Evolutionary conservation across 1,140 invertebrate species (phyloP).

Genomic region (Zophobas atratus): DNA sequence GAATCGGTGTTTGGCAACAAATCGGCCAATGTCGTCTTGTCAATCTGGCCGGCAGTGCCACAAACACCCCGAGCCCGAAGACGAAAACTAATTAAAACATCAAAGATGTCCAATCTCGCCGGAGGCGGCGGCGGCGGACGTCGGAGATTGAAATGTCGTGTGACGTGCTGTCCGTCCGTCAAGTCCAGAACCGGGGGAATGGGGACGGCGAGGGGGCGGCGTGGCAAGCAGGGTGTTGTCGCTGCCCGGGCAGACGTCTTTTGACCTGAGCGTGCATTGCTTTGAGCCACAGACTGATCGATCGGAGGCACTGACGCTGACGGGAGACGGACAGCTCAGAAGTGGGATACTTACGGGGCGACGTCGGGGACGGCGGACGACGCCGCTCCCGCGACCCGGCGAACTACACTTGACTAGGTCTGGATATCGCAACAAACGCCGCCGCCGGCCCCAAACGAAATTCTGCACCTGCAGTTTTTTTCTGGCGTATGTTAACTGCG

Average conservation of each 20-base stretch:
- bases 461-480: background rate
- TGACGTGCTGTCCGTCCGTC: slow-evolving; percentile 63
- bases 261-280: slow-evolving; percentile 68
- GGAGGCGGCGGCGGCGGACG: slow-evolving; percentile 50
- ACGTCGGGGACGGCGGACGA: slow-evolving; percentile 44
- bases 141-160: slow-evolving; percentile 65
- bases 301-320: slow-evolving; percentile 65
- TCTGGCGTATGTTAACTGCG: background rate
- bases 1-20: background rate
- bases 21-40: slow-evolving; percentile 19
- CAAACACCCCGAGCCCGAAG: slow-evolving; percentile 9
- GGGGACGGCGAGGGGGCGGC: slow-evolving; percentile 45
- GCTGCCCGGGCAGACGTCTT: slow-evolving; percentile 69
- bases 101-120: slow-evolving; percentile 61
- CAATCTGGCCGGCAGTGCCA: slow-evolving; percentile 24
- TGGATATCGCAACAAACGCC: slow-evolving; percentile 10
- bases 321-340: slow-evolving; percentile 67
- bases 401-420: slow-evolving; percentile 32
- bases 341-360: slow-evolving; percentile 55
- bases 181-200: slow-evolving; percentile 53
- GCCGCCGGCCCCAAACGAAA: background rate
- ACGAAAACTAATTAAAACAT: slow-evolving; percentile 66
- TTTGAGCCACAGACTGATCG: slow-evolving; percentile 68
- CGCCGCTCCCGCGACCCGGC: slow-evolving; percentile 32
- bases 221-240: slow-evolving; percentile 56